phyloP scores from a whole-genome alignment of 2,113 vertebrate species.

The Myodes glareolus region DNA sequence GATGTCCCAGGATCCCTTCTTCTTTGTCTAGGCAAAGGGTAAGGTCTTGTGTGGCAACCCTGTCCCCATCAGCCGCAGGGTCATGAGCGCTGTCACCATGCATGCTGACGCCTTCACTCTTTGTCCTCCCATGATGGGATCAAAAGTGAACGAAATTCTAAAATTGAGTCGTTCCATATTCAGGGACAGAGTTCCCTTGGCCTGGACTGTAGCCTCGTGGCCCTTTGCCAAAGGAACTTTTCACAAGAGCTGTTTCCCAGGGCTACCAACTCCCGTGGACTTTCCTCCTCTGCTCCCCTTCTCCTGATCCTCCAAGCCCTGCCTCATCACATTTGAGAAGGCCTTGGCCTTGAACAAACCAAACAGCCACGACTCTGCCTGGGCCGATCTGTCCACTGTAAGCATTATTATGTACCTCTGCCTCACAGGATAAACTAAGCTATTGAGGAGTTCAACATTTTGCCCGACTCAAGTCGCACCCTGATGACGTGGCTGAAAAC shows the following conservation, averaged over 20 bases:
- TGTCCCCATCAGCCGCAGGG: background rate
- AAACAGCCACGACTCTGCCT: constrained; percentile 8
- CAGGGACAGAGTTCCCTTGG: background rate
- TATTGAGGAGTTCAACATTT: background rate
- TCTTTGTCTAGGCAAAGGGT: constrained; percentile 50
- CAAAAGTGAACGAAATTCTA: constrained; percentile 19
- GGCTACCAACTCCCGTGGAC: constrained; percentile 20
- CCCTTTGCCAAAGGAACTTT: background rate
- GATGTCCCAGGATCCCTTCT: constrained; percentile 61
- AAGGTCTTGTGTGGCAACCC: background rate
- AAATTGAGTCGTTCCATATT: background rate
- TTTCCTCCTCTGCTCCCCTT: constrained; percentile 43
- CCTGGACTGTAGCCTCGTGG: background rate
- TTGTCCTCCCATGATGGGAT: background rate
- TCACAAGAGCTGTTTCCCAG: background rate
- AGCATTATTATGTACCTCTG: background rate
- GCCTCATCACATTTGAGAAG: constrained; percentile 69
- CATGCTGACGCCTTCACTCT: background rate
- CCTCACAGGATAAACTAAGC: constrained; percentile 42
- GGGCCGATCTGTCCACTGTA: constrained; percentile 32
- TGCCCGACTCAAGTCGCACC: background rate
- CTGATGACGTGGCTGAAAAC: background rate
- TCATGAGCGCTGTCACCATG: constrained; percentile 16
- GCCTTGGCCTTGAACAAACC: constrained; percentile 45
- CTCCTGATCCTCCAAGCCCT: constrained; percentile 49